phyloP scores from a whole-genome alignment of 2,888 invertebrate species.

The Scelioninae gen. 1 region DNA sequence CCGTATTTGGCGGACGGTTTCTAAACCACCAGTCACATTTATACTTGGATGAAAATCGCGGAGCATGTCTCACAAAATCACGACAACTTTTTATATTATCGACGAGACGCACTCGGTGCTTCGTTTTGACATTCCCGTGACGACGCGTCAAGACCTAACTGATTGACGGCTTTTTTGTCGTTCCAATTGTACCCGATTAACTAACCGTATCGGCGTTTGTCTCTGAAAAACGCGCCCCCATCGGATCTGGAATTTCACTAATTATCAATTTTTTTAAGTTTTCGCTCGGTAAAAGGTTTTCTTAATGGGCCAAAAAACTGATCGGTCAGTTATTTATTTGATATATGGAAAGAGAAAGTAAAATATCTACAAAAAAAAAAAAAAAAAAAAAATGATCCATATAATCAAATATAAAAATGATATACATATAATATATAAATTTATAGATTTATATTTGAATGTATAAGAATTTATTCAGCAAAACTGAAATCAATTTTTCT shows the following conservation, averaged over 20 bases:
- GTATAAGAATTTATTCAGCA: too few species aligned
- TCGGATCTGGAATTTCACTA: slow-evolving; percentile 25
- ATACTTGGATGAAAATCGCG: slow-evolving; percentile 58
- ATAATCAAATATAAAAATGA: too few species aligned
- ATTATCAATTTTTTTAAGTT: slow-evolving; percentile 36
- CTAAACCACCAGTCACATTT: slow-evolving; percentile 53
- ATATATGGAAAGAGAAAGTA: too few species aligned
- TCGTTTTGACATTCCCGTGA: slow-evolving; percentile 61
- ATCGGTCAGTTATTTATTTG: too few species aligned
- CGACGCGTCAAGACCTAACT: slow-evolving; percentile 54
- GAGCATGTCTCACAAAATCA: slow-evolving; percentile 58
- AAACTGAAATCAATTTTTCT: too few species aligned
- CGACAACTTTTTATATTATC: slow-evolving; percentile 56
- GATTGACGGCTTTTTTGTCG: slow-evolving; percentile 60
- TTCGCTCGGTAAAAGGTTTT: background rate
- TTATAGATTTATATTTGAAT: too few species aligned
- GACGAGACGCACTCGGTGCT: slow-evolving; percentile 30
- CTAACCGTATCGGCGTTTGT: slow-evolving; percentile 45
- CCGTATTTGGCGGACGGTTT: slow-evolving; percentile 71
- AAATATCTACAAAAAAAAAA: too few species aligned
- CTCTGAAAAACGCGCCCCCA: slow-evolving; percentile 16
- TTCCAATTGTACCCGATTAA: slow-evolving; percentile 51
- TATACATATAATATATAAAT: too few species aligned
- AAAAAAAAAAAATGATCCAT: too few species aligned
- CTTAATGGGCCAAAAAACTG: slow-evolving; percentile 12